Conservation (phyloP, 2,888 invertebrate genomes). For the Periphyllus acericola region DNA sequence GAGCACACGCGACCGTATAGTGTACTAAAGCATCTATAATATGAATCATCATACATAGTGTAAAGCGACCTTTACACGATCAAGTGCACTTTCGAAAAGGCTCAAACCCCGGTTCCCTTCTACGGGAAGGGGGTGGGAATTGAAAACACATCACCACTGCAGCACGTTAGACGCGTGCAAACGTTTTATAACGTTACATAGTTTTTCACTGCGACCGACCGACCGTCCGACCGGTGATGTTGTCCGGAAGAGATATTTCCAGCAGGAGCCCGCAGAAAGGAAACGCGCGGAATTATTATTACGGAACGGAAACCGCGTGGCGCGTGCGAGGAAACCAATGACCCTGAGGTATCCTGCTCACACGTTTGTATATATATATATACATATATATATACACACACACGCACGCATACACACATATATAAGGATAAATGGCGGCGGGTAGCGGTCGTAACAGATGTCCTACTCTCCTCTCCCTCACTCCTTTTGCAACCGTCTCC, state of each 20-base stretch:
- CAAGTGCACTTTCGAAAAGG: too few species aligned
- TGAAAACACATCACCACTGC: too few species aligned
- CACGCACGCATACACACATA: neutral
- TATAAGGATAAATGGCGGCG: neutral
- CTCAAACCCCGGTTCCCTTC: too few species aligned
- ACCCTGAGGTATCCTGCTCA: constrained; percentile 22
- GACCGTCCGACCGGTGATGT: neutral
- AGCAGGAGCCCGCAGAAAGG: neutral
- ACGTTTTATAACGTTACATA: neutral
- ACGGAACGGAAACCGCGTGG: constrained; percentile 41
- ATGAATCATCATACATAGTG: too few species aligned
- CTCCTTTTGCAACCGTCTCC: too few species aligned
- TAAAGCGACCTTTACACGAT: too few species aligned
- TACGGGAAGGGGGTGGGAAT: too few species aligned
- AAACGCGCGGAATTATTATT: constrained; percentile 22
- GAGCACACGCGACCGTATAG: too few species aligned
- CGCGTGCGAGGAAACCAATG: constrained; percentile 52
- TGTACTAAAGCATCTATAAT: too few species aligned
- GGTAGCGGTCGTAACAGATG: constrained; percentile 38
- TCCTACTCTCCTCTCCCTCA: neutral
- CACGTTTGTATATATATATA: neutral
- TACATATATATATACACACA: neutral
- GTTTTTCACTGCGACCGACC: neutral
- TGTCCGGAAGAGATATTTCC: constrained; percentile 11
- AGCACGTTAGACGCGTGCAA: too few species aligned